These are phyloP conservation scores for Ceraclea dissimilis DNA, from an alignment of 2,888 invertebrate species.

Conservation along the genomic window DNA sequence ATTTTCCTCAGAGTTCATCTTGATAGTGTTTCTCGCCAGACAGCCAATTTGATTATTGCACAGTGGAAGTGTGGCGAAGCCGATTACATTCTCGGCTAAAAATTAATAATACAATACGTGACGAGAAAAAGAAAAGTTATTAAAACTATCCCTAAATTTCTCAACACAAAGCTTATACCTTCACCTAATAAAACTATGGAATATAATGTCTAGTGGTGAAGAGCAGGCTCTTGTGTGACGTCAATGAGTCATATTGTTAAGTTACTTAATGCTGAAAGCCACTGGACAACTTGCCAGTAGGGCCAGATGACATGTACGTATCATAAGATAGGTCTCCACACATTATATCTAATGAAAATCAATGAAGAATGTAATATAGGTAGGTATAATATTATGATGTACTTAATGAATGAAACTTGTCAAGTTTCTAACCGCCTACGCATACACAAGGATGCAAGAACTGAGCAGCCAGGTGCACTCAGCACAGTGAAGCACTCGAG, in stretches of 20 bases:
- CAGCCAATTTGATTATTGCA: not conserved
- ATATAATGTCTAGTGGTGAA: too few relatives aligned
- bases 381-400: too few relatives aligned
- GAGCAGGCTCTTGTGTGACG: too few relatives aligned
- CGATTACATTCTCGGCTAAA: constrained; percentile 32
- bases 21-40: not conserved
- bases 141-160: too few relatives aligned
- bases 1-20: not conserved
- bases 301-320: too few relatives aligned
- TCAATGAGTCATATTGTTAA: not conserved
- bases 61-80: constrained; percentile 7
- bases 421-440: not conserved
- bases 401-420: not conserved
- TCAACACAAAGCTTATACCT: too few relatives aligned
- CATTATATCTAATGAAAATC: too few relatives aligned
- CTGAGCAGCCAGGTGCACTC: not conserved
- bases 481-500: not conserved
- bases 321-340: too few relatives aligned
- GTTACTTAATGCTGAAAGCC: not conserved
- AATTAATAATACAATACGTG: constrained; percentile 35
- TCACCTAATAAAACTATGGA: too few relatives aligned
- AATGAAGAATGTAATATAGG: too few relatives aligned
- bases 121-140: constrained; percentile 5
- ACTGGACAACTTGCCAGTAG: too few relatives aligned
- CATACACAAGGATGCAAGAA: not conserved